phyloP scores from a whole-genome alignment of 2,113 vertebrate species.

The Carassius auratus region DNA sequence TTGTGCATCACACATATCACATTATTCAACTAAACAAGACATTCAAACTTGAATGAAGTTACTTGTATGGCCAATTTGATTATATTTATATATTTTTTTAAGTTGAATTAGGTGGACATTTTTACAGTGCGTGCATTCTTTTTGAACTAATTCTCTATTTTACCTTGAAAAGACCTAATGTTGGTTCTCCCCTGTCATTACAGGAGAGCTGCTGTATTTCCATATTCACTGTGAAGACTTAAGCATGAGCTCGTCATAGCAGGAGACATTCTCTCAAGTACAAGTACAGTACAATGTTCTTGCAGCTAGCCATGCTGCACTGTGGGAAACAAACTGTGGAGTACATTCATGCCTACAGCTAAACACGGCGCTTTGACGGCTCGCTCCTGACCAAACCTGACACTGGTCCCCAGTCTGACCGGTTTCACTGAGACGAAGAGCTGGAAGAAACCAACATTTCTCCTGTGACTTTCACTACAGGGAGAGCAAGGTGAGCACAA shows the following conservation, averaged over 20 bases:
- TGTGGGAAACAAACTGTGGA: constrained; percentile 22
- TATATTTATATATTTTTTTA: background rate
- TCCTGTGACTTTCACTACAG: constrained; percentile 84
- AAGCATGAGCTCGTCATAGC: constrained; percentile 60
- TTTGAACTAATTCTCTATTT: background rate
- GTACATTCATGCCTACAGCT: constrained; percentile 68
- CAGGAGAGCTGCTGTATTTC: constrained; percentile 69
- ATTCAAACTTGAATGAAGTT: too few species aligned
- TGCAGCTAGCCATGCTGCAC: constrained; percentile 69
- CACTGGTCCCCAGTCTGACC: constrained; percentile 90
- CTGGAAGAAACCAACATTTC: constrained; percentile 85
- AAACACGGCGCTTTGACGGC: constrained; percentile 77
- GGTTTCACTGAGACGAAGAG: constrained; percentile 82
- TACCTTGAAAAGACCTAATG: too few species aligned
- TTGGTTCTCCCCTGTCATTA: background rate
- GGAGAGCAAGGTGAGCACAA: constrained; percentile 97
- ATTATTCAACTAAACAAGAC: background rate
- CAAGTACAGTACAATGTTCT: background rate
- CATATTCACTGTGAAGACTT: constrained; percentile 76
- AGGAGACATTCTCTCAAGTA: background rate
- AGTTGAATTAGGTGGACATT: background rate
- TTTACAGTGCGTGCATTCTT: background rate
- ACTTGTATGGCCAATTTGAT: too few species aligned
- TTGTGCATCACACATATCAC: background rate
- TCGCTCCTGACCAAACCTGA: constrained; percentile 84